Evolutionary conservation across 2,888 invertebrate genomes (phyloP).

Genomic region (Myopa tessellatipennis): DNA sequence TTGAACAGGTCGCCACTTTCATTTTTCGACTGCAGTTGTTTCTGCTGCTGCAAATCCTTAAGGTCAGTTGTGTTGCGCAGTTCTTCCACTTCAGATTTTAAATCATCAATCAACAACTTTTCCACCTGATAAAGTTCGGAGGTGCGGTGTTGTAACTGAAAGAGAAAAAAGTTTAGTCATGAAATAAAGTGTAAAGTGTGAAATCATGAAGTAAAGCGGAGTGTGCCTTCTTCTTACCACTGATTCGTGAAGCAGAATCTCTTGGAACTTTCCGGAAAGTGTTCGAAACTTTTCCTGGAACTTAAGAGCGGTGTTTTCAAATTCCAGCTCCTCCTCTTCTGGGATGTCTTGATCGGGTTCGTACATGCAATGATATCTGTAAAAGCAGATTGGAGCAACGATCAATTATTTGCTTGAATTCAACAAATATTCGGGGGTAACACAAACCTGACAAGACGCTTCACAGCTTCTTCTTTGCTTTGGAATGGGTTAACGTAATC

Average conservation of each 20-base stretch:
- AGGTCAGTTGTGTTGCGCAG: constrained; percentile 69
- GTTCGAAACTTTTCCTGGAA: constrained; percentile 77
- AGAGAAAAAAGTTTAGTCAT: not conserved
- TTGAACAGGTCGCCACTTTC: constrained; percentile 19
- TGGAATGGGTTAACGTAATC: constrained; percentile 80
- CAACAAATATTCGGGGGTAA: not conserved
- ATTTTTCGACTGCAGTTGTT: not conserved
- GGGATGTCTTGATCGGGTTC: constrained; percentile 72
- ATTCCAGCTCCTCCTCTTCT: constrained; percentile 77
- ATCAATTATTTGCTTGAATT: not conserved
- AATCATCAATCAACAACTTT: constrained; percentile 78
- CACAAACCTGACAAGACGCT: constrained; percentile 73
- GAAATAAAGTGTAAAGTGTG: too few relatives aligned
- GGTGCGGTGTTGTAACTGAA: constrained; percentile 77
- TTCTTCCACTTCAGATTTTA: constrained; percentile 74
- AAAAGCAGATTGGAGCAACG: constrained; percentile 4
- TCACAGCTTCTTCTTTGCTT: constrained; percentile 79
- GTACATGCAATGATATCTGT: constrained; percentile 80
- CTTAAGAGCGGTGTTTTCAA: constrained; percentile 76
- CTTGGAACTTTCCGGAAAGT: constrained; percentile 80
- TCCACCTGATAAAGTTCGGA: constrained; percentile 84
- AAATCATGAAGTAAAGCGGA: not conserved
- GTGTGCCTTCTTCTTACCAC: constrained; percentile 72
- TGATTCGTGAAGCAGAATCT: constrained; percentile 80
- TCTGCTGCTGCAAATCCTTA: constrained; percentile 20